These are phyloP conservation scores for Dromococcyx pavoninus DNA, from an alignment of 2,797 vertebrate genomes.

Conservation along the genomic window DNA sequence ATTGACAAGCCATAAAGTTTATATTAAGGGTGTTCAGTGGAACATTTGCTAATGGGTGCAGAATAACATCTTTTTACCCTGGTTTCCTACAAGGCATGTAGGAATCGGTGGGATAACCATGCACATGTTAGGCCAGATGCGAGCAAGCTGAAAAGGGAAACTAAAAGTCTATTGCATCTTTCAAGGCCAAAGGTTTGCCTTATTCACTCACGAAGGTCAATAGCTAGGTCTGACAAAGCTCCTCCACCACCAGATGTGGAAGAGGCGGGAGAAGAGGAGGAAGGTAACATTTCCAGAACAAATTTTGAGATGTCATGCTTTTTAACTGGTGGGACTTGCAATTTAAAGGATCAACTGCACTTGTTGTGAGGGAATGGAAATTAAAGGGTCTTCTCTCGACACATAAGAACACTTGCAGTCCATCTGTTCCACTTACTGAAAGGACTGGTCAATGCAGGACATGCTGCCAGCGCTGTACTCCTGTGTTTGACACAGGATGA, in stretches of 20 bases:
- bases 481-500: neutral
- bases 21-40: neutral
- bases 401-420: neutral
- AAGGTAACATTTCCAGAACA: neutral
- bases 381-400: neutral
- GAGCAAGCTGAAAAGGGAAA: neutral
- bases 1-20: neutral
- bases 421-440: neutral
- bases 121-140: neutral
- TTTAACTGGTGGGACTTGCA: neutral
- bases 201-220: neutral
- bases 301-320: neutral
- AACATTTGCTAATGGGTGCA: neutral
- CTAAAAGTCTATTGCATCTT: neutral
- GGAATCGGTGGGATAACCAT: neutral
- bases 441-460: neutral
- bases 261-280: neutral
- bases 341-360: neutral
- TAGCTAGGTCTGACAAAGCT: neutral
- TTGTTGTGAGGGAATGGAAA: neutral
- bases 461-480: neutral
- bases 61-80: neutral
- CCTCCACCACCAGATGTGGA: neutral
- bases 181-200: neutral
- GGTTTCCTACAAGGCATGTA: neutral